These are phyloP conservation scores for Mus spretus DNA, from an alignment of 2,797 vertebrate species.

Conservation along the genomic window DNA sequence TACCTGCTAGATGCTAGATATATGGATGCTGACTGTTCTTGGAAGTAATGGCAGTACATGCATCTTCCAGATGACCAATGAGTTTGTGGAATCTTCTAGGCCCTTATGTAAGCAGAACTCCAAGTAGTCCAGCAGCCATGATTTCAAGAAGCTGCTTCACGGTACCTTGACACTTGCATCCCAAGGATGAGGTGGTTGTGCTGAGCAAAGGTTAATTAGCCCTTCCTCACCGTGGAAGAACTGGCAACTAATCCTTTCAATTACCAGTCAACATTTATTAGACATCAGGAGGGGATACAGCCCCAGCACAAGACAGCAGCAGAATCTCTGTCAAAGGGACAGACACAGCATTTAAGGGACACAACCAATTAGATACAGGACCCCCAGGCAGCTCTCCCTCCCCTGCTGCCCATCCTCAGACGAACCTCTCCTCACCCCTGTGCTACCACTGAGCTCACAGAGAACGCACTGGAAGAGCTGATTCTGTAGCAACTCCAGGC, in stretches of 20 bases:
- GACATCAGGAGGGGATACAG: background rate
- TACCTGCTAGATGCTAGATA: background rate
- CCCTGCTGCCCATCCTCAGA: background rate
- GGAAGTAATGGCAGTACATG: conserved; percentile 18
- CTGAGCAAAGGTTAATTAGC: conserved; percentile 44
- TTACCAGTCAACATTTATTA: conserved; percentile 70
- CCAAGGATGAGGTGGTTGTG: background rate
- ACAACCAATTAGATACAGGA: background rate
- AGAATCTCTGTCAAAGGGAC: conserved; percentile 60
- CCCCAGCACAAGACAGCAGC: conserved; percentile 22
- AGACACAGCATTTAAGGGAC: conserved; percentile 38
- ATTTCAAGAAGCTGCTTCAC: background rate
- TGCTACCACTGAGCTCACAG: background rate
- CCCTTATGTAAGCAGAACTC: background rate
- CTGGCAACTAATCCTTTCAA: conserved; percentile 69
- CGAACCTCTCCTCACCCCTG: background rate
- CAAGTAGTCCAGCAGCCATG: background rate
- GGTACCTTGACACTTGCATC: background rate
- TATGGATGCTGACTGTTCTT: background rate
- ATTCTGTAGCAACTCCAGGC: background rate
- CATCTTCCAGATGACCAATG: background rate
- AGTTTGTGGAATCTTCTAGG: background rate
- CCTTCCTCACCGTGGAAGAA: conserved; percentile 12
- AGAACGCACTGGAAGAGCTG: background rate
- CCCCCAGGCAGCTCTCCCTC: background rate